Conservation (phyloP, 2,888 invertebrate species). For the Limenitis camilla region DNA sequence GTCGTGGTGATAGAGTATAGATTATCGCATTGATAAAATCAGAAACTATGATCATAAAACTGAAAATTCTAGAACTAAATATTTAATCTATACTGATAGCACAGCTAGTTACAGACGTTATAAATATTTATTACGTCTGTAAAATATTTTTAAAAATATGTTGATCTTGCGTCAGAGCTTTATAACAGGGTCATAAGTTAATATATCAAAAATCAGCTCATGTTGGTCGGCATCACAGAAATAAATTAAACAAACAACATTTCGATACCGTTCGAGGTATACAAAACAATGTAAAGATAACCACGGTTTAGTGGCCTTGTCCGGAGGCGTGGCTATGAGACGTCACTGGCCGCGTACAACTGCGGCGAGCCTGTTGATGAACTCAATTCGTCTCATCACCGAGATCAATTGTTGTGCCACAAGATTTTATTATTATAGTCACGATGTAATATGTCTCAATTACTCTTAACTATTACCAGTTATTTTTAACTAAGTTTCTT, state of each 20-base stretch:
- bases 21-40: too few relatives aligned
- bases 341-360: slow-evolving; percentile 11
- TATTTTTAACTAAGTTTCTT: background rate
- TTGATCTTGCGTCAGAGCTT: too few relatives aligned
- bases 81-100: too few relatives aligned
- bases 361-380: slow-evolving; percentile 4
- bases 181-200: too few relatives aligned
- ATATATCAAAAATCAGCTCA: too few relatives aligned
- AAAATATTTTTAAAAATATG: too few relatives aligned
- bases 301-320: slow-evolving; percentile 13
- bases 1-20: too few relatives aligned
- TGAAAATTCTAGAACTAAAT: too few relatives aligned
- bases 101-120: too few relatives aligned
- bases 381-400: slow-evolving; percentile 13
- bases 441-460: slow-evolving; percentile 4
- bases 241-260: background rate
- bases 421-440: background rate
- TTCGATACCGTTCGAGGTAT: background rate
- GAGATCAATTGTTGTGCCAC: slow-evolving; percentile 17
- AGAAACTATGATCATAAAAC: too few relatives aligned
- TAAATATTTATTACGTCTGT: too few relatives aligned
- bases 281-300: slow-evolving; percentile 7
- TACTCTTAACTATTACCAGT: background rate
- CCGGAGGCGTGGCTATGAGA: slow-evolving; percentile 18
- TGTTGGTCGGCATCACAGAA: background rate